phyloP scores from a whole-genome alignment of 2,888 invertebrate genomes.

The Oeneis ivallda region DNA sequence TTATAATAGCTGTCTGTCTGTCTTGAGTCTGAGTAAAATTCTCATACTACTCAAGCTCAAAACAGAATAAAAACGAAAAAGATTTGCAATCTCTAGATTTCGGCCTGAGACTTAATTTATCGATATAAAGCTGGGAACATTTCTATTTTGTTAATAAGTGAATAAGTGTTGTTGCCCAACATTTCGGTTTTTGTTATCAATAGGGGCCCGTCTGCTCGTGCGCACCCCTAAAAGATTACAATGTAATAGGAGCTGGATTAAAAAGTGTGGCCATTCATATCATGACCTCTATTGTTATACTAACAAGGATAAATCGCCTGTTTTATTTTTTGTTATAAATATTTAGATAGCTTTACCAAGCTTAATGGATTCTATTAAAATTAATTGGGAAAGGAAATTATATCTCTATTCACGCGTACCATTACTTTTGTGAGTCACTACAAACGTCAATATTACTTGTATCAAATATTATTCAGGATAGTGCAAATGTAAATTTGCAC shows the following conservation, averaged over 20 bases:
- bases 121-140: slow-evolving; percentile 43
- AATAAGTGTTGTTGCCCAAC: slow-evolving; percentile 71
- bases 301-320: slow-evolving; percentile 61
- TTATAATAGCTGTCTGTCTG: too few species aligned
- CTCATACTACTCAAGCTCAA: too few species aligned
- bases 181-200: slow-evolving; percentile 64
- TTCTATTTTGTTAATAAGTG: slow-evolving; percentile 56
- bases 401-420: slow-evolving; percentile 3
- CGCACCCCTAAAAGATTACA: slow-evolving; percentile 63
- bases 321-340: slow-evolving; percentile 46
- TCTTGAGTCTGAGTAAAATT: too few species aligned
- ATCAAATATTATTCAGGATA: too few species aligned
- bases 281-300: slow-evolving; percentile 43
- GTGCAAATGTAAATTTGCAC: too few species aligned
- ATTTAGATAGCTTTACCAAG: slow-evolving; percentile 46
- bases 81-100: too few species aligned
- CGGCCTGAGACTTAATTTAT: slow-evolving; percentile 14
- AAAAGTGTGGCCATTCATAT: slow-evolving; percentile 49
- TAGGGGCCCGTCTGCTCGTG: slow-evolving; percentile 55
- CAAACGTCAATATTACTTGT: not conserved
- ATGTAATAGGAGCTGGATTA: slow-evolving; percentile 64
- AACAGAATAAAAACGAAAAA: too few species aligned
- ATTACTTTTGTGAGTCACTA: not conserved
- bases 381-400: slow-evolving; percentile 17
- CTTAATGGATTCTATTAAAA: slow-evolving; percentile 38